Evolutionary conservation across 2,113 vertebrate genomes (phyloP), one percentile per base, ranked within the genome.

Genomic region (Nothocercus julius): DNA sequence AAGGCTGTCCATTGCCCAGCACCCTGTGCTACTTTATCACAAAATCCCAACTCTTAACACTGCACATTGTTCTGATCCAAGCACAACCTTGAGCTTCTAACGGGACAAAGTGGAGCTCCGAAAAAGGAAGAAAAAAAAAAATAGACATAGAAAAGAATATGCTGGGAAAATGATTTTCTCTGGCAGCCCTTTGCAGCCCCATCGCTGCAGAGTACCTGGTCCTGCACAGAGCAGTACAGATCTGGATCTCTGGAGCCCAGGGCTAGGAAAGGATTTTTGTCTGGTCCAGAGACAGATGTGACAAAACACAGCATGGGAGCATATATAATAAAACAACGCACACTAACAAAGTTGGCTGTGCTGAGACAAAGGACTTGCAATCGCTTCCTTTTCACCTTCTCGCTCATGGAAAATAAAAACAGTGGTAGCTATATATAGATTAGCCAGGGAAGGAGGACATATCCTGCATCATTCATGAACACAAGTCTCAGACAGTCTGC

Each of bases 381-480:
- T 88, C 82, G 24, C 21, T 88, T 95, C 56, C 40, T 89, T 88
- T 83, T 90, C 73, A 92, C 93, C 78, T 88, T 74, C 20, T 77
- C 36, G 87, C 58, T 92, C 79, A 78, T 27, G 34, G 79, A 86
- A 92, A 90, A 94, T 82, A 92, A 91, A 91, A 91, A 72, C 73
- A 89, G 66, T 72, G 4, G 3, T 51, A 86, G 45, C 87, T 94
- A 96, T 97, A 96, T 95, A 97, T 92, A 96, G 91, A 87, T 27
- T 30, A 5, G 5, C 86, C 5, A 5, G 85, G 38, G 70, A 92
- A 93, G 53, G 72, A 95, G 76, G 82, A 95, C 90, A 91, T 95
- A 95, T 74, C 77, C 76, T 94, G 92, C 95, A 97, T 97, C 96
- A 92, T 97, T 97, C 94, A 96, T 96, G 95, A 96, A 90, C 84